A percentile compares a stretch with the other conserved stretches of the same genome.
These are phyloP conservation scores for Bombyx mandarina DNA, from an alignment of 1,140 invertebrate species.

Conservation along the genomic window DNA sequence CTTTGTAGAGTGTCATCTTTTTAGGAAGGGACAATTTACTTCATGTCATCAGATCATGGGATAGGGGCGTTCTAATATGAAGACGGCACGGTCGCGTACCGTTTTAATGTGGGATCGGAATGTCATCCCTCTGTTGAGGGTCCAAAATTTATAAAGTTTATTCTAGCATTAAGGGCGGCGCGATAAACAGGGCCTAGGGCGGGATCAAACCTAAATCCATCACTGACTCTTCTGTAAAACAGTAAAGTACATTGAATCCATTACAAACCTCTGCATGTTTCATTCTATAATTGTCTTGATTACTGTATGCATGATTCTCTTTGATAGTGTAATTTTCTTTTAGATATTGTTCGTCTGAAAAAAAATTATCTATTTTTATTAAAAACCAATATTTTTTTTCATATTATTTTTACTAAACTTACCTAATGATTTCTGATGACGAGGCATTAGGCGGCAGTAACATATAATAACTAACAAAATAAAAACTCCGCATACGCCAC, in stretches of 20 bases:
- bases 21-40: no score
- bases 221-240: no score
- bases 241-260: not conserved
- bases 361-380: conserved; percentile 3
- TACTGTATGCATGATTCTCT: conserved; percentile 51
- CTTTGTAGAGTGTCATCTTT: no score
- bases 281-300: conserved; percentile 46
- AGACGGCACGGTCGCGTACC: no score
- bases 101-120: no score
- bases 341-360: conserved; percentile 60
- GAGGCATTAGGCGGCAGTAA: conserved; percentile 71
- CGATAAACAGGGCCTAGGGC: no score
- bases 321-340: conserved; percentile 58
- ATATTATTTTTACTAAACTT: conserved; percentile 11
- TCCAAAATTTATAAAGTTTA: no score
- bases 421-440: conserved; percentile 69
- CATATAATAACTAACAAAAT: conserved; percentile 68
- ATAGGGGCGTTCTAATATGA: no score
- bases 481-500: conserved; percentile 65
- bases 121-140: no score
- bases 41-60: no score
- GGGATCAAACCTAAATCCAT: no score
- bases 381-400: not conserved
- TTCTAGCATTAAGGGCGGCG: no score
- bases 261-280: conserved; percentile 53